These are phyloP conservation scores for Helostoma temminkii DNA, from an alignment of 2,797 vertebrate genomes.

Conservation along the genomic window DNA sequence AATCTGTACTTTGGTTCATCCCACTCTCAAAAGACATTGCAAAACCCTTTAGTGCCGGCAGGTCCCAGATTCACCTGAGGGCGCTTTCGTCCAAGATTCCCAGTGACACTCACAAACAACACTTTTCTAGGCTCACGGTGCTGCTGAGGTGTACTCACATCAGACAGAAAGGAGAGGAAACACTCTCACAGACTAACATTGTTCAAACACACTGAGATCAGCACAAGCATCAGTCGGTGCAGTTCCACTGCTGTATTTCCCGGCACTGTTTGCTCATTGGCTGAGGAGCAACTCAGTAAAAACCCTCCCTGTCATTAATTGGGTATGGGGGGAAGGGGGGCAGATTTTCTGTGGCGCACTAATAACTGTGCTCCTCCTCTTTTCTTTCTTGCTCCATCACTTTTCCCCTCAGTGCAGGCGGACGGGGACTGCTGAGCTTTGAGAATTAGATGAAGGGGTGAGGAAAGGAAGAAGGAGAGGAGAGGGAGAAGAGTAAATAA, in stretches of 20 bases:
- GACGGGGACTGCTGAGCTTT: constrained; percentile 80
- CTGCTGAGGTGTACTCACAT: constrained; percentile 64
- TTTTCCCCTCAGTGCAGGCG: constrained; percentile 53
- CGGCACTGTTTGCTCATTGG: constrained; percentile 84
- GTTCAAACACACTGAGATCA: constrained; percentile 75
- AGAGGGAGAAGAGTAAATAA: constrained; percentile 25
- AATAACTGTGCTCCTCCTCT: constrained; percentile 69
- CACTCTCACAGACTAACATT: constrained; percentile 74
- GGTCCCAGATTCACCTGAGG: constrained; percentile 57
- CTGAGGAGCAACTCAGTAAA: constrained; percentile 75
- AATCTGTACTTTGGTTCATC: constrained; percentile 71
- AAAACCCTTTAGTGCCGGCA: constrained; percentile 35
- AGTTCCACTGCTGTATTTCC: constrained; percentile 85
- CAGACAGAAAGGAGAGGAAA: constrained; percentile 56
- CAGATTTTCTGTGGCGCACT: constrained; percentile 74
- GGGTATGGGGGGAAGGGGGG: constrained; percentile 46
- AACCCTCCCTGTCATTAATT: constrained; percentile 73
- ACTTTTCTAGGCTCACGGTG: constrained; percentile 45
- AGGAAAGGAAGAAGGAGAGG: not conserved
- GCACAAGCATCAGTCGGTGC: constrained; percentile 74
- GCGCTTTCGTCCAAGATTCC: constrained; percentile 28
- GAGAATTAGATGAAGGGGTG: constrained; percentile 73
- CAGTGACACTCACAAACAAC: constrained; percentile 42
- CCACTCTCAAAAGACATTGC: constrained; percentile 65
- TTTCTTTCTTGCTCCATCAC: constrained; percentile 68